Evolutionary conservation across 2,113 vertebrate genomes (phyloP), one percentile per base, ranked within the genome.

Genomic region (Zosterops borbonicus): DNA sequence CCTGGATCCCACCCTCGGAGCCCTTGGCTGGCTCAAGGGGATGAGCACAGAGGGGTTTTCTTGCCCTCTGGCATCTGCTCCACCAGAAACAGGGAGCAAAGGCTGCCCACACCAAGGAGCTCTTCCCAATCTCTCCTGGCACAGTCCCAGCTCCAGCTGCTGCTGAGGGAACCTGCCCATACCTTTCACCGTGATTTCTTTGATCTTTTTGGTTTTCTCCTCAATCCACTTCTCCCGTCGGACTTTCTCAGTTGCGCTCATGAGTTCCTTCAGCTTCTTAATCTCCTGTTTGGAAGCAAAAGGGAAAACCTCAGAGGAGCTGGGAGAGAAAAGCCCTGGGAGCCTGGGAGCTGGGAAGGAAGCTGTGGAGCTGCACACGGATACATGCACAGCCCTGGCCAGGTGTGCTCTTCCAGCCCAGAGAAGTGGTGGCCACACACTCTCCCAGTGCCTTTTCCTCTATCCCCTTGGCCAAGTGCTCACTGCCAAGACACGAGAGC

Each of bases 111-210:
- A 1, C 23, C 3, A 12, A 65, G 64, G 35, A 69, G 50, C 41
- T 50, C 55, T 19, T 12, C 39, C 55, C 47, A 41, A 1, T 7
- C 62, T 35, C 46, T 60, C 4, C 55, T n/a, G 5, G 17, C 8
- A 1, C 44, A 5, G 9, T 6, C 53, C 56, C 1, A 0, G 7
- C 70, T 50, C 67, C 42, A 37, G 69, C 10, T 28, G 7, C 39
- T 1, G 2, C 58, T 0, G 2, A 11, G 52, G 73, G 56, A 74
- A 35, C 0, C 1, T 2, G 29, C 62, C 78, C 4, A 0, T 84
- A 99, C 99, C 99, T 99, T 98, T 98, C 23, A 99, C 99, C 0
- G 99, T 99, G 96, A 99, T 98, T 95, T 99, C 99, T 94, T 99
- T 99, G 93, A 99, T 99, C 97, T 98, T 99, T 86, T 98, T 99